Conservation (phyloP, 2,888 invertebrate species). For the Calameuta idolon region DNA sequence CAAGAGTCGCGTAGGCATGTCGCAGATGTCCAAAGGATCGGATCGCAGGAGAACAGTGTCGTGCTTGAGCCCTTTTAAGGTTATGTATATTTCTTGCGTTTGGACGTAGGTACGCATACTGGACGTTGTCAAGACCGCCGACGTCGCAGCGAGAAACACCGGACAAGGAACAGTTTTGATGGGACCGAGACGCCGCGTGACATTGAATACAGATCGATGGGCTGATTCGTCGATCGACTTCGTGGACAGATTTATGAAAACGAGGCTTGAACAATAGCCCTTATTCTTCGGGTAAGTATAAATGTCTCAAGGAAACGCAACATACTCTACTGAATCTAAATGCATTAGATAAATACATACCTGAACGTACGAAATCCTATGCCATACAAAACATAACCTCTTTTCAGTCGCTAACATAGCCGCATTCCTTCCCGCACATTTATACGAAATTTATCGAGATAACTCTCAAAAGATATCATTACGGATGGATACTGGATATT, state of each 20-base stretch:
- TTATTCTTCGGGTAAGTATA: neutral
- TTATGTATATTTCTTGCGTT: constrained; percentile 4
- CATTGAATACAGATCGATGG: neutral
- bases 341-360: neutral
- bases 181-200: neutral
- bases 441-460: neutral
- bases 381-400: neutral
- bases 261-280: neutral
- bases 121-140: constrained; percentile 1
- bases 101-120: neutral
- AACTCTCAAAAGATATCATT: neutral
- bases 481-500: neutral
- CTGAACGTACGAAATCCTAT: neutral
- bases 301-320: neutral
- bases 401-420: neutral
- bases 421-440: neutral
- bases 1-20: neutral
- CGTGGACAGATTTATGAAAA: constrained; percentile 7
- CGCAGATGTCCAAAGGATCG: neutral
- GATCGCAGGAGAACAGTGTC: neutral
- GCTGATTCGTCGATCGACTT: neutral
- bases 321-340: neutral
- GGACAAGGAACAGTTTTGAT: neutral
- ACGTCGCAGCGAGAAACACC: neutral
- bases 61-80: constrained; percentile 6